phyloP scores from a whole-genome alignment of 2,888 invertebrate species.

The Ariolimax columbianus region DNA sequence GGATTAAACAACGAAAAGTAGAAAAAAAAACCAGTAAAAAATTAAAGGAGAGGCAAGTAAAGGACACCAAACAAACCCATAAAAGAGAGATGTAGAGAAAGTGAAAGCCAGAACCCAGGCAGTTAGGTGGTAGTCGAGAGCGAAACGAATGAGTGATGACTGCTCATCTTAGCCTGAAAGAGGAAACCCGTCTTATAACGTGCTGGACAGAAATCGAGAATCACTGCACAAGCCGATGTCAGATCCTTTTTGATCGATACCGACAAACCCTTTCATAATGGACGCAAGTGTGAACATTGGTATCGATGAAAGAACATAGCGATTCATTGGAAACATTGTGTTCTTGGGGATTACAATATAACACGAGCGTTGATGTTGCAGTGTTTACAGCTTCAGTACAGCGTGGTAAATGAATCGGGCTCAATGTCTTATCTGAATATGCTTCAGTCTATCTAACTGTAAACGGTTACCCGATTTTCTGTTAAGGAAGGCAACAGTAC shows the following conservation, averaged over 20 bases:
- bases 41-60: not conserved
- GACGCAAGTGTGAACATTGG: too few species aligned
- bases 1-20: not conserved
- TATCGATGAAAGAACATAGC: too few species aligned
- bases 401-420: too few species aligned
- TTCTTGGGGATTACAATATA: too few species aligned
- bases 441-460: too few species aligned
- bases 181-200: not conserved
- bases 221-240: not conserved
- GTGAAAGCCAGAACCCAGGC: not conserved
- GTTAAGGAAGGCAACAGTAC: too few species aligned
- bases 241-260: not conserved
- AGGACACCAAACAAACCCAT: not conserved
- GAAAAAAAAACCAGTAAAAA: not conserved
- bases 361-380: too few species aligned
- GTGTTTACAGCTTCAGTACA: too few species aligned
- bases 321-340: too few species aligned
- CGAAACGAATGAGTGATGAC: slow-evolving; percentile 8
- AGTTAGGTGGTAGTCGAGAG: not conserved
- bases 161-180: not conserved
- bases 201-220: not conserved
- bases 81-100: not conserved
- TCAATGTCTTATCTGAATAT: too few species aligned
- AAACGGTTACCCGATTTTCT: too few species aligned
- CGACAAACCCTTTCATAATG: not conserved